Conservation (phyloP, 2,113 vertebrate species). For the zebrafish (Danio rerio) region DNA sequence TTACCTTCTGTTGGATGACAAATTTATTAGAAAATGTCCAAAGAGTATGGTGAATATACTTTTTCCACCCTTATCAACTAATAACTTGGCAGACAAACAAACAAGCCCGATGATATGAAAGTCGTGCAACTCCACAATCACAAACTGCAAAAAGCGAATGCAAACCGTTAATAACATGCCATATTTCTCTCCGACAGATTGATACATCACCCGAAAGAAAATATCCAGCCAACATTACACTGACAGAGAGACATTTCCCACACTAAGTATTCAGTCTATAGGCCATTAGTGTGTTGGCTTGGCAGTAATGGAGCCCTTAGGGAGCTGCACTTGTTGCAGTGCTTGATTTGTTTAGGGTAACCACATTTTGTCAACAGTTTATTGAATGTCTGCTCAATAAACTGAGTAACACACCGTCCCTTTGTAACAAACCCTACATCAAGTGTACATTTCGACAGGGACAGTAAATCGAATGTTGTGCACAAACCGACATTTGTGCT, state of each 20-base stretch:
- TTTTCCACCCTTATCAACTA: too few relatives aligned
- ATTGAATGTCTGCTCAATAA: constrained; percentile 22
- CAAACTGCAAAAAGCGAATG: background rate
- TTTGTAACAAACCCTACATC: background rate
- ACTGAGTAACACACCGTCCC: background rate
- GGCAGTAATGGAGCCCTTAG: constrained; percentile 1
- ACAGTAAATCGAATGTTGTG: background rate
- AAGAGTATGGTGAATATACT: too few relatives aligned
- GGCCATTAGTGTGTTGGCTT: constrained; percentile 6
- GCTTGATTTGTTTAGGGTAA: constrained; percentile 37
- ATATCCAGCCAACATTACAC: background rate
- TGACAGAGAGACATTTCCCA: constrained; percentile 22
- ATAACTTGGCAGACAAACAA: too few relatives aligned
- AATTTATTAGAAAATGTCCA: too few relatives aligned
- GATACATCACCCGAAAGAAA: background rate
- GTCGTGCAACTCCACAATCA: background rate
- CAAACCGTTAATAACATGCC: background rate
- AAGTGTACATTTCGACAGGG: background rate
- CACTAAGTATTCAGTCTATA: constrained; percentile 16
- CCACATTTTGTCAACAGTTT: constrained; percentile 5
- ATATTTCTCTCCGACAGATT: background rate
- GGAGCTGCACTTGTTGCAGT: constrained; percentile 21
- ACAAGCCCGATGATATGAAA: too few relatives aligned
- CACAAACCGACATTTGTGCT: background rate
- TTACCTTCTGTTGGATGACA: too few relatives aligned